Evolutionary conservation across 2,797 vertebrate species (phyloP), one percentile per base, ranked within the genome.

Genomic region (Sebastes paucispinis): DNA sequence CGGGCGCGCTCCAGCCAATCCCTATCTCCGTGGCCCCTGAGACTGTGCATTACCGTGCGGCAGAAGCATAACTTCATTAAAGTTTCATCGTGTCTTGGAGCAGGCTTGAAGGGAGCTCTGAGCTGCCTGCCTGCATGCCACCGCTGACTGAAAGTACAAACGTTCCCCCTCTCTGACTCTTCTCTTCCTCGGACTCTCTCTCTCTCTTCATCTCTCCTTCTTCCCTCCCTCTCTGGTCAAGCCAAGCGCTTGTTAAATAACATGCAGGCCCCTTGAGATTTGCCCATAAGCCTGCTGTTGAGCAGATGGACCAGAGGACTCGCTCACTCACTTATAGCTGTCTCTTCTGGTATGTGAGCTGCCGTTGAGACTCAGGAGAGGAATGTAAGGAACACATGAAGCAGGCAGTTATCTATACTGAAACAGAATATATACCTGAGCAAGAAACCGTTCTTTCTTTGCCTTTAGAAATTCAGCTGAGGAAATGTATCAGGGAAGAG

Each of bases 61-160:
- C 86, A 69, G 85, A 82, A 74, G 83, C 75, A 52, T 68, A 87
- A 73, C 89, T 78, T 86, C 87, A 91, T 92, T 92, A 93, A 91
- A 89, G 65, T 91, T 93, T 89, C 86, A 93, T 85, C 52, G 87
- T 78, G 81, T 86, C 79, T 85, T 25, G 64, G 76, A 89, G 82
- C 43, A 66, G 80, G 84, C 79, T 76, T 79, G 81, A 85, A 62
- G 13, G 84, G 66, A 68, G 84, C 81, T 68, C 82, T 64, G 24
- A 85, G 81, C 85, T 81, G 79, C 80, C 71, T 24, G 76, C 68
- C 77, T 82, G 54, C 22, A 1, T 60, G 47, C 81, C 66, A 73
- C 55, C 32, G 4, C 29, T 52, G 84, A 74, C 77, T 73, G 60
- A 52, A 75, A 85, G 47, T 57, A 75, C 69, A 77, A 73, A 74